Conservation (phyloP, 1,140 invertebrate species). For the Monomorium pharaonis region DNA sequence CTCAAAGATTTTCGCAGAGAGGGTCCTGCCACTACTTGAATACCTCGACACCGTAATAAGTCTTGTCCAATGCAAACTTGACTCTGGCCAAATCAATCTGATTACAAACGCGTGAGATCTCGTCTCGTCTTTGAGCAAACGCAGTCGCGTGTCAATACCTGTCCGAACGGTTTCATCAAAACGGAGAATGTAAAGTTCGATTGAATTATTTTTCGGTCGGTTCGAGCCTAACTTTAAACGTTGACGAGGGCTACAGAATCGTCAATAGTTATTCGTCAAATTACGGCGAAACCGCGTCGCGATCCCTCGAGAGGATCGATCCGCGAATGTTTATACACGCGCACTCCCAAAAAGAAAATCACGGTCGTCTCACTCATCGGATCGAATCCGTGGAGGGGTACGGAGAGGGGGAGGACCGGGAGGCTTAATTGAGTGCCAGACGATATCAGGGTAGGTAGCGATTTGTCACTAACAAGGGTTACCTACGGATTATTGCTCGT, state of each 20-base stretch:
- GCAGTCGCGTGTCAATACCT: neutral
- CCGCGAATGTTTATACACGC: conserved; percentile 6
- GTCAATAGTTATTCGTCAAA: conserved; percentile 77
- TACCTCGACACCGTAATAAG: conserved; percentile 66
- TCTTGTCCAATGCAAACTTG: conserved; percentile 69
- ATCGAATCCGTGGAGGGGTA: neutral
- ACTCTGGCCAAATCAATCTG: neutral
- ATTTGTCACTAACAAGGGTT: conserved; percentile 62
- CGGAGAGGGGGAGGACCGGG: neutral
- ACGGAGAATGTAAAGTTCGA: neutral
- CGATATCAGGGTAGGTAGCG: conserved; percentile 56
- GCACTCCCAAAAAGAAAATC: conserved; percentile 42
- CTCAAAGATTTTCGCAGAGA: conserved; percentile 67
- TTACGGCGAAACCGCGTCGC: conserved; percentile 57
- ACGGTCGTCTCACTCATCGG: neutral
- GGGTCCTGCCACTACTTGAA: conserved; percentile 70
- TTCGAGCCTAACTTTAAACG: neutral
- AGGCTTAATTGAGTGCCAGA: conserved; percentile 63
- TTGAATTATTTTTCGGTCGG: no score
- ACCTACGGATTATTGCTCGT: conserved; percentile 61
- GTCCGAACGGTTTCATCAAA: neutral
- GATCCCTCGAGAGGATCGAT: conserved; percentile 70
- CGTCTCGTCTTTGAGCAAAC: conserved; percentile 20
- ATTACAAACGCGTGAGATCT: neutral
- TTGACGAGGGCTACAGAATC: neutral